Evolutionary conservation across 2,797 vertebrate genomes (phyloP), one percentile per base, ranked within the genome.

Genomic region (Odontamblyopus rebecca): DNA sequence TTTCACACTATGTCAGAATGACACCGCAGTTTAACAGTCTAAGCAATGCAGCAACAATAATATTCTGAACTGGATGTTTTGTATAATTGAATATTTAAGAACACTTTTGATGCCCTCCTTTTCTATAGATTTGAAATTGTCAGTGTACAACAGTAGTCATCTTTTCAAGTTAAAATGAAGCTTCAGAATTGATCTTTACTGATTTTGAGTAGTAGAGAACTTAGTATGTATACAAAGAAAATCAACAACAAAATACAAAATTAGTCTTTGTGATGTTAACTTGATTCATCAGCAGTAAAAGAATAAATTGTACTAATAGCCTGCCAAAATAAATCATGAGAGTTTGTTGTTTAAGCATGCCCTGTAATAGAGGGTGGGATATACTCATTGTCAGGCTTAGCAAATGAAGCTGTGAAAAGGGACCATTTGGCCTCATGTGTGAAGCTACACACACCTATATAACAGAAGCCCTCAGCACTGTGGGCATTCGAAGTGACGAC

Each of bases 351-450:
- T 86, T 1, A 26, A 72, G 61, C 51, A 44, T 69, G 71, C 72
- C 75, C 68, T 77, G 77, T 75, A 82, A 63, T 72, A 70, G 68
- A 65, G 71, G 74, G 65, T 29, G 68, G 67, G 2, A 50, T 38
- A 15, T 69, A 71, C 73, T 75, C 73, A 76, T 69, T 72, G 72
- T 74, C 30, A 3, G 44, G 57, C 48, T 67, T 78, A 84, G 68
- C 73, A 80, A 72, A 86, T 82, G 75, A 81, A 85, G 77, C 74
- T 79, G 90, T 89, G 90, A 93, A 88, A 83, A 72, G 71, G 78
- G 66, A 72, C 93, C 94, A 95, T 94, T 94, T 95, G 94, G 87
- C 82, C 78, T 51, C 5, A 91, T 5, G 92, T 93, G 93, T 92
- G 89, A 93, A 92, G 82, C 76, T 74, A 63, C 73, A 82, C 90